Evolutionary conservation across 1,140 invertebrate genomes (phyloP), one percentile per base, ranked within the genome.

Genomic region (Papilio machaon): DNA sequence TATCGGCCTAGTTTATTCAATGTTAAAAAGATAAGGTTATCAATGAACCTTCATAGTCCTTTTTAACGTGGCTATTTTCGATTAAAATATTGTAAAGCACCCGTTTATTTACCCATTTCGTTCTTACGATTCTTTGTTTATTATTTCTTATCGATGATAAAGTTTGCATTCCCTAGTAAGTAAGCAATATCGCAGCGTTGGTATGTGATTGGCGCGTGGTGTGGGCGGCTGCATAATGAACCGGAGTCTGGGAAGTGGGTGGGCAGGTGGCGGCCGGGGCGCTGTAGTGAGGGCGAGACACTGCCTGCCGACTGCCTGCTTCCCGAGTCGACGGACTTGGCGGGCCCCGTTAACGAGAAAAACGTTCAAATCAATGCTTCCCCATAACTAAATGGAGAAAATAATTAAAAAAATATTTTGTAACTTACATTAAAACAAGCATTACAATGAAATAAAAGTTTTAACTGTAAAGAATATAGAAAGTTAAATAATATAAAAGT

Each of bases 161-260:
- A 19, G 4, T 30, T 15, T 87, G 87, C 85, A 90, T 89, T 91
- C 91, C 84, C 89, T 92, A 91, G 87, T 67, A 82, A 87, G 87
- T 88, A 87, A 90, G 91, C 91, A 94, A 94, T 94, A 94, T 90
- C 89, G 89, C 85, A 84, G 84, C 84, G 86, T 82, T 86, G 89
- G 85, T 90, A 87, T 92, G 92, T 91, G 92, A 94, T 92, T 92
- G 91, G 91, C 91, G 89, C 89, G 89, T 85, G 86, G 88, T 87
- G 89, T 89, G 88, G 89, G 90, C 84, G 91, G 89, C 87, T 92
- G 92, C 91, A 93, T 93, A 93, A 93, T 93, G 92, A 92, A 92
- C 90, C 89, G 85, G 83, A 81, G 86, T 76, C 70, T 67, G 81
- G 11, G 60, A 43, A 77, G 86, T 73, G 73, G 75, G 82, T 77